Evolutionary conservation across 2,113 vertebrate genomes (phyloP), one percentile per base, ranked within the genome.

Genomic region (Ictidomys tridecemlineatus): DNA sequence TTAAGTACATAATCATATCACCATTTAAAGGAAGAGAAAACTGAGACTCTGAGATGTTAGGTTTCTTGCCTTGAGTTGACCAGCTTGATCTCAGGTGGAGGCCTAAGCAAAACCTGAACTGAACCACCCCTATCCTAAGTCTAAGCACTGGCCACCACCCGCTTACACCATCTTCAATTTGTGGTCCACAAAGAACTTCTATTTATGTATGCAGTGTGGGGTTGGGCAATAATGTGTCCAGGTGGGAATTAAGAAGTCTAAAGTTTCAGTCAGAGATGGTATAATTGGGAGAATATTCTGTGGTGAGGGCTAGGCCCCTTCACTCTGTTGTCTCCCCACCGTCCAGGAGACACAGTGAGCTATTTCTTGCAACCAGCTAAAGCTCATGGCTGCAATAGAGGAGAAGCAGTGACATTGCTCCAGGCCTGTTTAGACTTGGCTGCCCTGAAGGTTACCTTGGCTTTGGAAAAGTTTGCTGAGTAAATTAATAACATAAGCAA

Each of bases 141-240:
- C 65, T 82, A 51, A 51, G 48, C 48, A 51, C 48, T 87, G 4
- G 69, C 48, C 72, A 24, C 58, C 48, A 56, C 39, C 20, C 26
- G 1, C 9, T 8, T 67, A 42, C 42, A 10, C 63, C 26, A 30
- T 85, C 45, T 67, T 58, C 48, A 39, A 45, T 39, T 12, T 8
- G 3, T 67, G 7, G 7, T n/a, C 39, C 30, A 74, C 53, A 45
- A 51, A 83, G 61, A 76, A 51, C 32, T 20, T 91, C 78, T 67
- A 34, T 8, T 56, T 3, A 8, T 0, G 0, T n/a, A 9, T 45
- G n/a, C 58, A 42, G 58, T 4, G 9, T 37, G 37, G 17, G 20
- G 6, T 28, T 11, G 45, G 86, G 51, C 42, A 10, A 13, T 34
- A 30, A 1, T 3, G 18, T 34, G 0, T 28, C 51, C 48, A 51